Conservation (phyloP, 2,888 invertebrate genomes). For the Drosophila testacea region DNA sequence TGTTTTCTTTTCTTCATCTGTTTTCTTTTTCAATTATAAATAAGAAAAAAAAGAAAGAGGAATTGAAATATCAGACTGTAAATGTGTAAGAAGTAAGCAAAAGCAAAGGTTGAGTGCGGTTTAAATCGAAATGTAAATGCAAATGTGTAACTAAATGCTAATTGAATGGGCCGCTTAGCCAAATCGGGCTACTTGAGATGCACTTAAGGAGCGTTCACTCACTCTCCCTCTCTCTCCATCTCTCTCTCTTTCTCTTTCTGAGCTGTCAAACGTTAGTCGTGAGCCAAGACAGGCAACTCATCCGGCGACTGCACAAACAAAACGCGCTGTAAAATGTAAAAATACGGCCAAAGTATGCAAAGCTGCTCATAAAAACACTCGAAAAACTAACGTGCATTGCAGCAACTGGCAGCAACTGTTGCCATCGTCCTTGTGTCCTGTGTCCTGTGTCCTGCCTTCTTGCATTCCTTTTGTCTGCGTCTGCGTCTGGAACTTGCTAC, state of each 20-base stretch:
- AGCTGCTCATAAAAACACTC: conserved; percentile 81
- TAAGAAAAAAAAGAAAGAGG: conserved; percentile 8
- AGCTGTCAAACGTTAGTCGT: conserved; percentile 53
- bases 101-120: conserved; percentile 3
- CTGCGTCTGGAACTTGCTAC: conserved; percentile 64
- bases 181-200: conserved; percentile 60
- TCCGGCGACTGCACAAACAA: conserved; percentile 75
- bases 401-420: conserved; percentile 40
- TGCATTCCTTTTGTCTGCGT: conserved; percentile 24
- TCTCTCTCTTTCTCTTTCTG: conserved; percentile 14
- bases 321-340: conserved; percentile 75
- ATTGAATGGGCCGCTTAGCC: conserved; percentile 75
- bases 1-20: conserved; percentile 39
- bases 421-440: conserved; percentile 20
- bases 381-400: conserved; percentile 68
- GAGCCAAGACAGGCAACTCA: conserved; percentile 37
- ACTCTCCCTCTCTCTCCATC: not conserved
- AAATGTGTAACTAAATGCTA: conserved; percentile 51
- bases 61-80: not conserved
- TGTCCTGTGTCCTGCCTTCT: not conserved
- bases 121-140: conserved; percentile 20
- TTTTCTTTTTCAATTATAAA: conserved; percentile 38
- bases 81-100: not conserved
- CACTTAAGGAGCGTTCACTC: conserved; percentile 54
- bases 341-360: conserved; percentile 80